Evolutionary conservation across 1,140 invertebrate genomes (phyloP), one percentile per base, ranked within the genome.

Genomic region (Nixonia krombeini): DNA sequence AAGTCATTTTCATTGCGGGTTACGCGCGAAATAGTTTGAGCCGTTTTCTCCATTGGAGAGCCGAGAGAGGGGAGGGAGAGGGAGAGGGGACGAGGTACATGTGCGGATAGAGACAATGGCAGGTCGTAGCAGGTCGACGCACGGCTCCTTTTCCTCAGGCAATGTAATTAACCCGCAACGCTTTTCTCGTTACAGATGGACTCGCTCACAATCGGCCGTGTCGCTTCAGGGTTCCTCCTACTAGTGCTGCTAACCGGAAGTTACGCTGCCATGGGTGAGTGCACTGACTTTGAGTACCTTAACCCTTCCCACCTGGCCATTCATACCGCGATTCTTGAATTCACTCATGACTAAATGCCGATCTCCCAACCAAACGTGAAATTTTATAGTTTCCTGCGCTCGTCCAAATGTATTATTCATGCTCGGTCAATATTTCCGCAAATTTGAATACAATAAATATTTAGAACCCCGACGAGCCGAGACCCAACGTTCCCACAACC

Each of bases 101-200:
- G 44, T 33, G 52, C 44, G 50, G 44, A 35, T 29, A 41, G 46
- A 61, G 61, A 70, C 67, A 73, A 73, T 73, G 63, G 41, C 38
- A 47, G 69, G 70, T 70, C 59, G 59, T 40, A 52, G 18, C 57
- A 37, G 63, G 63, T 67, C 63, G 63, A 58, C 45, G 58, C 41
- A 66, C 69, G 62, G 44, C 25, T 51, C 37, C 44, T 71, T 37
- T 56, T 58, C 52, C 58, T 51, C 16, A 5, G 45, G 45, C 56
- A 10, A 7, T 18, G 40, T 65, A 70, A 78, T 74, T 78, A 64
- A 62, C 55, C 38, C 57, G 25, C 52, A 65, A 72, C 40, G 47
- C 64, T 73, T 74, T 70, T 80, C 71, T 61, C 56, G 41, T 82
- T 84, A 46, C 74, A 84, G 82, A 83, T 84, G 83, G 75, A 76